Base-by-base conservation (phyloP, 2,888 invertebrate species). In the Schrankia costaestrigalis region DNA sequence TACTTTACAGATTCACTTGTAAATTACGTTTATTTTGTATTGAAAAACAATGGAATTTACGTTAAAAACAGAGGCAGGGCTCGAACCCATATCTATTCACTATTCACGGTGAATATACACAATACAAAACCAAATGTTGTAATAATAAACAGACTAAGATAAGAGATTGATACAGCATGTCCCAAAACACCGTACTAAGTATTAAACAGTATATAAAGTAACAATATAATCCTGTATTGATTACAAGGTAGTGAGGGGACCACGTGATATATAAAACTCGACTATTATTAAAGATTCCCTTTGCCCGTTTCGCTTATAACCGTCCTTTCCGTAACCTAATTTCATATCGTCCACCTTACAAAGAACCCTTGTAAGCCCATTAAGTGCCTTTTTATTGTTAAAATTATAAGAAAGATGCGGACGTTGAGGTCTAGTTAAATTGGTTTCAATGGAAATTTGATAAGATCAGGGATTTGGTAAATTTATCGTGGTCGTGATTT, bases 401-500 rank as follows among this genome's bases (percentile, higher is more conserved):
- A 25, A 46, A 28, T 42, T 48, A 35, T 35, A 11, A 18, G 22
- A 26, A 38, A 44, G 28, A 35, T 48, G 33, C 26, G 28, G 35
- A 13, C 29, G 27, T 30, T 22, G 13, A 26, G 57, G 35, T 40
- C 56, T 37, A 36, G 12, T 33, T 35, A 36, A 25, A 40, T 27
- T 41, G 27, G 62, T 40, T 18, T 27, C 3, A 27, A 47, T 41
- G 34, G 54, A 57, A 57, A 53, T 50, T 56, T 55, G 63, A 64
- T 65, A 61, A 61, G 55, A 64, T 64, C 60, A 35, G 53, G 62
- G 56, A 58, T 50, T 54, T 56, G 26, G 44, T 44, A 49, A 62
- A 67, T 65, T 64, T 63, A 64, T 53, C 56, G 60, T 36, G 35
- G 43, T 33, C 41, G 41, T 55, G 61, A 67, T 58, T 58, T 65